Evolutionary conservation across 1,140 invertebrate species (phyloP), one percentile per base, ranked within the genome.

Genomic region (Drosophila malerkotliana): DNA sequence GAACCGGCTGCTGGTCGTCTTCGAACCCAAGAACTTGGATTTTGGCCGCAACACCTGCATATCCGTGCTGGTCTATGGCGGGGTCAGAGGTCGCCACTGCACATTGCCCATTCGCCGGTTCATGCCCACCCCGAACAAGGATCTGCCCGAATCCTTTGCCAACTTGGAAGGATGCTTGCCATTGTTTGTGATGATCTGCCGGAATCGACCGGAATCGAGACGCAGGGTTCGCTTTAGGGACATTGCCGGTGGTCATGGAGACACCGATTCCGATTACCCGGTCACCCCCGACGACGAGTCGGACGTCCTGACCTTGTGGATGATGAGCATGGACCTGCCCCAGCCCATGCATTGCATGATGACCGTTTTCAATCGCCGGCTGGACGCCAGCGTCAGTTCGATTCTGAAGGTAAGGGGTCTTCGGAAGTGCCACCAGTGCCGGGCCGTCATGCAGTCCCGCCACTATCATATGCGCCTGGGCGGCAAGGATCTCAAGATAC

Each of bases 351-450:
- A 84, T 26, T 63, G 44, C 0, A 2, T 53, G 3, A 53, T 84
- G 49, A 73, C 72, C 1, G 26, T 77, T 1, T 44, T 84, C 15
- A 84, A 77, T 49, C 44, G 61, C 0, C 81, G 81, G 0, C 15
- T 84, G 10, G 81, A 85, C 6, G 18, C 68, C 18, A 73, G 48
- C n/a, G 64, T 73, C 3, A 80, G 45, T 21, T 24, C 34, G 10
- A 48, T 84, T 4, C 44, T 85, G 54, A 39, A 56, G 28, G 57
- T 77, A 1, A 72, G 81, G 0, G 8, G 47, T 1, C 8, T 85
- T 0, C 32, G 52, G 9, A 47, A 59, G 24, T 67, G 47, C 0
- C 77, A 85, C 6, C 34, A 30, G 18, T 18, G 18, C 24, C n/a
- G 18, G 1, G 18, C 67, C 1, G 62, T 84, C 0, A 37, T 74